A percentile compares a stretch with the other conserved stretches of the same genome.
These are phyloP conservation scores for Trididemnum miniatum DNA, from an alignment of 23 tunicate species.

Conservation along the genomic window DNA sequence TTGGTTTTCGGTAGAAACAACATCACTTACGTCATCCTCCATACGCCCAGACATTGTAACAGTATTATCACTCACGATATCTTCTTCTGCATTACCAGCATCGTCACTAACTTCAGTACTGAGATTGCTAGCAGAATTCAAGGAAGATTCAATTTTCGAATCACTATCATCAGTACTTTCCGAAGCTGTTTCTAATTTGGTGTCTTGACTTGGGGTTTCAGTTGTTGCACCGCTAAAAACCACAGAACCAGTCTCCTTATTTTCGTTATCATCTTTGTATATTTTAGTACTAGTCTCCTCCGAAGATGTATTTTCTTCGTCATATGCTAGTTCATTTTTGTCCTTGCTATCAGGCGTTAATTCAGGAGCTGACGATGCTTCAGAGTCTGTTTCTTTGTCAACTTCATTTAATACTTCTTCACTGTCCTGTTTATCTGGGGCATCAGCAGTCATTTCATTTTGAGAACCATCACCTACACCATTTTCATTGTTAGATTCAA, in stretches of 20 bases:
- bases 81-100: no score
- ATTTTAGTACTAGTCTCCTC: background rate
- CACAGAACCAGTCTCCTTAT: background rate
- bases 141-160: no score
- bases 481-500: background rate
- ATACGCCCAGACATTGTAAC: no score
- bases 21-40: no score
- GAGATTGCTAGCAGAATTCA: no score
- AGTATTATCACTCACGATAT: no score
- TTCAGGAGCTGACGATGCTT: background rate
- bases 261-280: background rate
- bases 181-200: no score
- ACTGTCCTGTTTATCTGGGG: background rate
- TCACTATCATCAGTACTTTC: no score
- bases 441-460: background rate
- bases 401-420: background rate
- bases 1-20: background rate
- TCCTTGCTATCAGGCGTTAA: no score
- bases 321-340: background rate
- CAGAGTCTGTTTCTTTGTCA: background rate
- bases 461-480: background rate
- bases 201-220: no score
- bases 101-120: no score
- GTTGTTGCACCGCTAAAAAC: no score
- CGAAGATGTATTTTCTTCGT: background rate